A percentile compares a stretch with the other conserved stretches of the same genome.
phyloP scores from a whole-genome alignment of 2,113 vertebrate species.

The Eolophus roseicapilla region DNA sequence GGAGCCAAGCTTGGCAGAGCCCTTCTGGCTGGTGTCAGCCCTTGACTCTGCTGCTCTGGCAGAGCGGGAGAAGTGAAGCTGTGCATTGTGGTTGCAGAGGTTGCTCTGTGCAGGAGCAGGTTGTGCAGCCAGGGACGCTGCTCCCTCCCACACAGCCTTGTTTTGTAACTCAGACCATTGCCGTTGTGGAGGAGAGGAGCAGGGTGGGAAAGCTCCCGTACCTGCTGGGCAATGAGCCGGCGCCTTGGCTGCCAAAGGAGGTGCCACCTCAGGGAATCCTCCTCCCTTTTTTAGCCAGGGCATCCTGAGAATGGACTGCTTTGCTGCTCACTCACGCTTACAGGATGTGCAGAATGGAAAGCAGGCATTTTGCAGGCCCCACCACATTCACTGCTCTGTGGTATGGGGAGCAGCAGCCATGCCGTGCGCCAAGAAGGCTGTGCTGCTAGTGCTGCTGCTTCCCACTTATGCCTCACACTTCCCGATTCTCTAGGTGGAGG shows the following conservation, averaged over 20 bases:
- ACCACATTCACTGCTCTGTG: fast-evolving
- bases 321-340: fast-evolving
- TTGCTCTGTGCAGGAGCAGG: neutral
- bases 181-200: neutral
- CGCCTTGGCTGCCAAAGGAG: neutral
- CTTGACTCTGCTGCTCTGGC: neutral
- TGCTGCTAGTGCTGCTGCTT: no score
- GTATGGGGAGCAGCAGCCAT: fast-evolving
- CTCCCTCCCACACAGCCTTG: neutral
- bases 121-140: neutral
- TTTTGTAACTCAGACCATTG: neutral
- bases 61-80: neutral
- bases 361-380: fast-evolving
- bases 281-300: neutral
- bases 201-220: neutral
- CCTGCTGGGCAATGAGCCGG: neutral
- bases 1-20: neutral
- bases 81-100: neutral
- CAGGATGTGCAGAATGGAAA: neutral
- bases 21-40: neutral
- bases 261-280: neutral
- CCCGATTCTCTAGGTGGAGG: neutral
- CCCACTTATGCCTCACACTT: fast-evolving
- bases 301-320: neutral
- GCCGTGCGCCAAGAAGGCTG: fast-evolving